These are phyloP conservation scores for Psittacula cyanocephala DNA, from an alignment of 2,113 vertebrate genomes.

Conservation along the genomic window DNA sequence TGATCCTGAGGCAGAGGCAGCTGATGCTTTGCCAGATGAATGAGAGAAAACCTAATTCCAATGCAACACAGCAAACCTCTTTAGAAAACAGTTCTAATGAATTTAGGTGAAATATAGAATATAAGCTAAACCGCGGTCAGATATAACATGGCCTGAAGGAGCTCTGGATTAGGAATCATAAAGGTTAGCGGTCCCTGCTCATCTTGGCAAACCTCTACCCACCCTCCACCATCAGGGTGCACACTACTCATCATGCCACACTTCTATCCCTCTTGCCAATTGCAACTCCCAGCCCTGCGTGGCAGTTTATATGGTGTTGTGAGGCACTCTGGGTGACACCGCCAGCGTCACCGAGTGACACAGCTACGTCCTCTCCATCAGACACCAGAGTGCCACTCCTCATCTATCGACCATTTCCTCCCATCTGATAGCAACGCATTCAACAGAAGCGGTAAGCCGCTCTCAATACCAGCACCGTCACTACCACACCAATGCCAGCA, in stretches of 20 bases:
- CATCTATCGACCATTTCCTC: background rate
- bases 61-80: background rate
- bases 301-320: fast-evolving
- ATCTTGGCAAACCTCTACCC: background rate
- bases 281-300: background rate
- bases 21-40: background rate
- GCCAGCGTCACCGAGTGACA: background rate
- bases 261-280: background rate
- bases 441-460: background rate
- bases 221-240: background rate
- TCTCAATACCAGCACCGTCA: background rate
- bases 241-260: fast-evolving
- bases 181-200: background rate
- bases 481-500: background rate
- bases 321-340: background rate
- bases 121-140: background rate
- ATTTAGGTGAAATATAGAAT: background rate
- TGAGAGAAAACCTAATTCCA: background rate
- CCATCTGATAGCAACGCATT: fast-evolving
- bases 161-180: background rate
- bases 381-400: background rate
- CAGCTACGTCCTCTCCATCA: background rate
- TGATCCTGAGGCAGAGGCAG: background rate
- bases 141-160: background rate
- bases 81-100: background rate